Base-by-base conservation (phyloP, 2,888 invertebrate species). In the Hyposoter dolosus region DNA sequence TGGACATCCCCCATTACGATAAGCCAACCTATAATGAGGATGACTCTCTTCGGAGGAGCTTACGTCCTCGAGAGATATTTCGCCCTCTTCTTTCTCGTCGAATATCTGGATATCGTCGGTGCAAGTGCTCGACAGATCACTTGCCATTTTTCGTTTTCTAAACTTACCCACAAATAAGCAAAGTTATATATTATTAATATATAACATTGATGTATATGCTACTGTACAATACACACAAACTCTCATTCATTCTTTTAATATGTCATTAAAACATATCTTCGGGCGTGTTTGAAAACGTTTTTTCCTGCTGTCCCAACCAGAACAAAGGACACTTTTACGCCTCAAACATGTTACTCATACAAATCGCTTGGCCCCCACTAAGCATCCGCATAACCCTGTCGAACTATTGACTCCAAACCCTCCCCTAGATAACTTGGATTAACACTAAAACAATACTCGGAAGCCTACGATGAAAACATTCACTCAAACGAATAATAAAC, bases 21-120 rank as follows among this genome's bases (percentile, higher is more conserved):
- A 87, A 43, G 85, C 88, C 50, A 89, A 89, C 81, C 87, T 90
- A 74, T 91, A 91, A 81, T 89, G 89, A 32, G 88, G 65, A 68
- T 92, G 92, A 60, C 91, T 91, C 78, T 94, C 94, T 85, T 94
- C 94, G n/a, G 93, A 93, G 15, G 94, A 94, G 75, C 94, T 94
- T 7, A 94, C 94, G 88, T 94, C 94, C 79, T 94, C 94, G 83
- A 94, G 89, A 10, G 94, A 94, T 82, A 94, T 92, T 78, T 94
- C 94, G 72, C 94, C 94, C 87, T 94, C 94, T 72, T 93, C 93
- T 82, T 93, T 94, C 69, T 92, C 92, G 63, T 93, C 90, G 85
- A 92, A 89, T 72, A 89, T 89, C 80, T 91, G 92, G 60, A 91
- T 91, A 47, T 91, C 89, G 82, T 93, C 92, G 47, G 91, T 91